phyloP scores from a whole-genome alignment of 2,797 vertebrate genomes.

The Syngnathus acus region DNA sequence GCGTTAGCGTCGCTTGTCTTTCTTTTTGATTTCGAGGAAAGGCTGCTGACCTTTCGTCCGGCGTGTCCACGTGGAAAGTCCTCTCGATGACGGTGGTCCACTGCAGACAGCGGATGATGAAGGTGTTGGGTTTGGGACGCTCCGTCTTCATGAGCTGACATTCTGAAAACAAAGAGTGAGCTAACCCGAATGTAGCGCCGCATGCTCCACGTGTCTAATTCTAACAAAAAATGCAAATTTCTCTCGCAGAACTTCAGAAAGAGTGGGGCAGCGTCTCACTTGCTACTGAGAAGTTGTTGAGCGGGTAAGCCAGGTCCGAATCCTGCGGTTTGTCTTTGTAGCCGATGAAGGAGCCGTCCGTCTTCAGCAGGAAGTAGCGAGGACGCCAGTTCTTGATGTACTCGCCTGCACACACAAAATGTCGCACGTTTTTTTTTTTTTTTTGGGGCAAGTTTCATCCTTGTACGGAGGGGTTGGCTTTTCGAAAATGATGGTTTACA shows the following conservation, averaged over 20 bases:
- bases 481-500: not conserved
- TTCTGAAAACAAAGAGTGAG: constrained; percentile 62
- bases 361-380: constrained; percentile 94
- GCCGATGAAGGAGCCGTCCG: constrained; percentile 95
- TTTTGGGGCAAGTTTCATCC: too few relatives aligned
- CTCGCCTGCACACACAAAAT: constrained; percentile 72
- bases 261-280: constrained; percentile 60
- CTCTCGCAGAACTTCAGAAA: too few relatives aligned
- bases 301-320: constrained; percentile 95
- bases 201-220: too few relatives aligned
- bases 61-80: constrained; percentile 92
- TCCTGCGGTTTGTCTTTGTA: constrained; percentile 99
- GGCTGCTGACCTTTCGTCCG: constrained; percentile 85
- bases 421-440: not conserved
- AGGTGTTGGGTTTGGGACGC: constrained; percentile 94
- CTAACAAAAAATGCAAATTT: too few relatives aligned
- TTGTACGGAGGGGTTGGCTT: too few relatives aligned
- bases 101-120: constrained; percentile 97
- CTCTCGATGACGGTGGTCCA: constrained; percentile 98
- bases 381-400: constrained; percentile 99
- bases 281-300: constrained; percentile 99
- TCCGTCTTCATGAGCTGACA: constrained; percentile 98
- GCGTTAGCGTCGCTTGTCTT: too few relatives aligned
- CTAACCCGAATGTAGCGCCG: too few relatives aligned
- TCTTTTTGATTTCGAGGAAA: not conserved